Conservation (phyloP, 2,797 vertebrate genomes). For the Buceros bicornis region DNA sequence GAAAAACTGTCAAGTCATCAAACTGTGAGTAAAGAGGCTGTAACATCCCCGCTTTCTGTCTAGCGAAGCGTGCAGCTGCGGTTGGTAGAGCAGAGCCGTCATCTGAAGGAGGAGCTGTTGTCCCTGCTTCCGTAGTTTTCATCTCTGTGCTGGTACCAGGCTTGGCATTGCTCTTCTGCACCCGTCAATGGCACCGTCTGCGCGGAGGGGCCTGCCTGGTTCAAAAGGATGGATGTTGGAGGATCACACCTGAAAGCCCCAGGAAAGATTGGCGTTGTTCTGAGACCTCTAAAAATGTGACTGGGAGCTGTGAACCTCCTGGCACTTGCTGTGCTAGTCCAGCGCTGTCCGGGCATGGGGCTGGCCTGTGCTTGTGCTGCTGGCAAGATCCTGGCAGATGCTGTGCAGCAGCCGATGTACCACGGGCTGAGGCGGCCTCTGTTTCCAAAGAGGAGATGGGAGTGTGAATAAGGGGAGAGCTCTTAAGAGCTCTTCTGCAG, state of each 20-base stretch:
- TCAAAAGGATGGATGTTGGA: background rate
- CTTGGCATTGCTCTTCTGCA: accelerated
- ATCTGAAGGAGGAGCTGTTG: slow-evolving; percentile 33
- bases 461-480: background rate
- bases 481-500: background rate
- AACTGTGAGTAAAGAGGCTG: background rate
- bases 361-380: background rate
- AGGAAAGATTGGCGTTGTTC: background rate
- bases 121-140: background rate
- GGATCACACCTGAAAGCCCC: background rate
- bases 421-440: background rate
- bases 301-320: background rate
- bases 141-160: background rate
- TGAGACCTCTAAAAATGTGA: background rate
- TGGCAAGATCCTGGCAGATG: background rate
- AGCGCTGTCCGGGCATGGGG: background rate
- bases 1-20: background rate
- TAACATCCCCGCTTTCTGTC: background rate
- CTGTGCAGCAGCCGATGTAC: background rate
- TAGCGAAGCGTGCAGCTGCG: background rate
- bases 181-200: background rate
- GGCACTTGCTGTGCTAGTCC: background rate
- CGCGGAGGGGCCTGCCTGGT: background rate
- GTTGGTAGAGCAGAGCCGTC: background rate
- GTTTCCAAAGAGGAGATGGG: background rate